Percentiles rank a stretch among this genome's conserved stretches.
These are phyloP conservation scores for Plagiodera versicolora DNA, from an alignment of 2,888 invertebrate genomes.

Conservation along the genomic window DNA sequence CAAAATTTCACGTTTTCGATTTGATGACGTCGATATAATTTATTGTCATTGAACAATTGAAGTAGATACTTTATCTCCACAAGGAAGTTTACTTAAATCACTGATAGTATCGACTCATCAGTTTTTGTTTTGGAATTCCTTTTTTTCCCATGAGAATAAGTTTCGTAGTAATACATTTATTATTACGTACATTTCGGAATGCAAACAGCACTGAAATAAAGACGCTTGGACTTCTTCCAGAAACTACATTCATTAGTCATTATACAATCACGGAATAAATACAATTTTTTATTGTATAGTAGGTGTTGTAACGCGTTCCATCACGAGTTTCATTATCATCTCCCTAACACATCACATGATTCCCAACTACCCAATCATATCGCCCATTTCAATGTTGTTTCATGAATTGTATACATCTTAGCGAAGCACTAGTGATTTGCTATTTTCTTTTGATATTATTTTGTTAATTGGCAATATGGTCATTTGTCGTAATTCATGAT, in stretches of 20 bases:
- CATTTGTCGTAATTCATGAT: slow-evolving; percentile 30
- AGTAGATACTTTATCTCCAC: too few species aligned
- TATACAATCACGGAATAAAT: neutral
- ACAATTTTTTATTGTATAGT: too few species aligned
- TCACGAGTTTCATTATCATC: neutral
- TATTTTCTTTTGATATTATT: slow-evolving; percentile 15
- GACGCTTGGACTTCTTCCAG: neutral
- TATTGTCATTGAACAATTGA: too few species aligned
- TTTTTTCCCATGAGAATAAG: too few species aligned
- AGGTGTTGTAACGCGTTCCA: neutral
- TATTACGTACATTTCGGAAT: neutral
- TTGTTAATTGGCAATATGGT: slow-evolving; percentile 8
- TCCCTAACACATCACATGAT: neutral
- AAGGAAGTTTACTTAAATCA: too few species aligned
- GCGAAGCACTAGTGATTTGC: slow-evolving; percentile 4
- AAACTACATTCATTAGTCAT: neutral
- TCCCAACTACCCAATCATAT: neutral
- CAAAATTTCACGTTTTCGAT: too few species aligned
- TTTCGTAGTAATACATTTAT: too few species aligned
- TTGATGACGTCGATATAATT: too few species aligned
- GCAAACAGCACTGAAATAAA: neutral
- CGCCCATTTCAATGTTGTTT: neutral
- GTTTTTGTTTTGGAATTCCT: too few species aligned
- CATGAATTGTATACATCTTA: neutral
- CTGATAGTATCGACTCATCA: too few species aligned